Evolutionary conservation across 2,888 invertebrate species (phyloP).

Genomic region (Ectropis crepuscularia): DNA sequence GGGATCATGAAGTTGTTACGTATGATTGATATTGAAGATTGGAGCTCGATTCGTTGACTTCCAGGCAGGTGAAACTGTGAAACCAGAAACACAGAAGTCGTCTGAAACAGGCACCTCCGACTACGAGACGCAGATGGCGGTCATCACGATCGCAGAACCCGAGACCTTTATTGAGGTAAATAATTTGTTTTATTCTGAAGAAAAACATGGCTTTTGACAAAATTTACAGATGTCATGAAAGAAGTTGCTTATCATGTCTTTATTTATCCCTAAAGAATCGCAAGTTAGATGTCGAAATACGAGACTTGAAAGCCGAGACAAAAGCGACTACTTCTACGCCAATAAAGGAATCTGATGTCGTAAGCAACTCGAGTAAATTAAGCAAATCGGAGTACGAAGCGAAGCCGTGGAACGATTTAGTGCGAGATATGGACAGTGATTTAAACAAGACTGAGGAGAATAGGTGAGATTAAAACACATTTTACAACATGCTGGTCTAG

Average conservation of each 20-base stretch:
- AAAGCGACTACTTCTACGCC: conserved; percentile 15
- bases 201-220: too few species aligned
- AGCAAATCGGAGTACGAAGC: not conserved
- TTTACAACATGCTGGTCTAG: too few species aligned
- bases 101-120: conserved; percentile 1
- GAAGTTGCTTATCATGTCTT: not conserved
- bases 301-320: conserved; percentile 2
- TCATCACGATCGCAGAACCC: conserved; percentile 5
- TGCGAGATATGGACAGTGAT: not conserved
- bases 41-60: not conserved
- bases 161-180: conserved; percentile 2
- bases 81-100: not conserved
- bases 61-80: conserved; percentile 2
- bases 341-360: not conserved
- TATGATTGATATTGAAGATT: not conserved
- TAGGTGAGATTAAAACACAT: not conserved
- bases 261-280: not conserved
- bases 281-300: not conserved
- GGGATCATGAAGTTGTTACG: not conserved
- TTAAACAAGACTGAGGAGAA: not conserved
- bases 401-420: conserved; percentile 14
- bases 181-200: not conserved
- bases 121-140: conserved; percentile 12
- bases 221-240: not conserved
- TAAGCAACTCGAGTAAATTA: not conserved